These are phyloP conservation scores for Aradophagus sp. DNA, from an alignment of 1,140 invertebrate species.

Conservation along the genomic window DNA sequence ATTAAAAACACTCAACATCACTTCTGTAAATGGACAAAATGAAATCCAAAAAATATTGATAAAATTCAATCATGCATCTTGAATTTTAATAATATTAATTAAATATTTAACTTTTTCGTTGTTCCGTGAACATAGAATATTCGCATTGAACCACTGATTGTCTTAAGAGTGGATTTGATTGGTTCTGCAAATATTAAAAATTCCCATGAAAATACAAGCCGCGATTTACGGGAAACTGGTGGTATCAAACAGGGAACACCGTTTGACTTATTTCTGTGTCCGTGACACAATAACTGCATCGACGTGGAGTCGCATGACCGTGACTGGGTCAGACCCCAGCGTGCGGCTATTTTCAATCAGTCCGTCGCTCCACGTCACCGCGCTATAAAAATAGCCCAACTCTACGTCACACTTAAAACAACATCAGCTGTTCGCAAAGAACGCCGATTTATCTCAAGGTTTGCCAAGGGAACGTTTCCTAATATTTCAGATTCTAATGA, in stretches of 20 bases:
- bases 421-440: conserved; percentile 56
- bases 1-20: too few species aligned
- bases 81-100: too few species aligned
- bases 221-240: conserved; percentile 20
- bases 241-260: conserved; percentile 29
- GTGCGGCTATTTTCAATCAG: conserved; percentile 62
- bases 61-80: too few species aligned
- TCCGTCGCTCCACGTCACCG: conserved; percentile 60
- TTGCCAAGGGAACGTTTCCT: conserved; percentile 30
- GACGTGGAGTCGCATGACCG: conserved; percentile 41
- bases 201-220: background rate
- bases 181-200: conserved; percentile 3
- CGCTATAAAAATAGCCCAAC: conserved; percentile 59
- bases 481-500: conserved; percentile 29
- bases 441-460: conserved; percentile 51
- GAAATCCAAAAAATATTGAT: too few species aligned
- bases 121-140: too few species aligned
- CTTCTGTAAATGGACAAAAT: too few species aligned
- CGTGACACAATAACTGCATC: conserved; percentile 56
- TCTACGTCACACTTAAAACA: conserved; percentile 63
- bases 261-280: conserved; percentile 33
- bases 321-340: conserved; percentile 52
- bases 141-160: conserved; percentile 14
- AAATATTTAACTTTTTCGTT: too few species aligned
- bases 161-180: conserved; percentile 8